Percentiles rank a stretch among this genome's conserved stretches.
These are phyloP conservation scores for Corythoichthys haematopterus DNA, from an alignment of 2,113 vertebrate genomes.

Conservation along the genomic window DNA sequence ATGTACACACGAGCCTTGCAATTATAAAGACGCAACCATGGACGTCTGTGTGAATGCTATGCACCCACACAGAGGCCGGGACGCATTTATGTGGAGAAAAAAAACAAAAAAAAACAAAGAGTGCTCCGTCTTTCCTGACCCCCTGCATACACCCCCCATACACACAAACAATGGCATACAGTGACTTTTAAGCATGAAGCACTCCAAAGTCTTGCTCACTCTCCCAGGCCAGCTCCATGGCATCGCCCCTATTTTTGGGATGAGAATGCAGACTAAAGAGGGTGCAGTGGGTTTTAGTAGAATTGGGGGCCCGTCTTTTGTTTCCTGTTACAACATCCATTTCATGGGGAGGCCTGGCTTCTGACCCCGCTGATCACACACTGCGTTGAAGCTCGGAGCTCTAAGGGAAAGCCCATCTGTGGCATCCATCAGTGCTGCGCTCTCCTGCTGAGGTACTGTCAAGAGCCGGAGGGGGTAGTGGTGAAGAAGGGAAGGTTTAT, in stretches of 20 bases:
- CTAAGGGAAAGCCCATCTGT: slow-evolving; percentile 71
- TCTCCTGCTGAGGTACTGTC: slow-evolving; percentile 70
- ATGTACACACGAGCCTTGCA: slow-evolving; percentile 13
- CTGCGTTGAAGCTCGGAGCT: slow-evolving; percentile 56
- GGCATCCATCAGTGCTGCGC: slow-evolving; percentile 68
- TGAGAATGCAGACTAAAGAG: slow-evolving; percentile 31
- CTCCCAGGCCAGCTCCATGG: slow-evolving; percentile 13
- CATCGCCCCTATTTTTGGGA: slow-evolving; percentile 25
- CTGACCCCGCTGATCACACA: slow-evolving; percentile 64
- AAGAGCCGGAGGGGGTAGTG: slow-evolving; percentile 50
- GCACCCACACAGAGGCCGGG: slow-evolving; percentile 28
- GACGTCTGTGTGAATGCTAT: slow-evolving; percentile 27
- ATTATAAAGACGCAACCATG: slow-evolving; percentile 36
- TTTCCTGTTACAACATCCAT: slow-evolving; percentile 71
- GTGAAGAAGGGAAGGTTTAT: slow-evolving; percentile 28
- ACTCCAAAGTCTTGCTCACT: slow-evolving; percentile 23
- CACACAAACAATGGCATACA: slow-evolving; percentile 28
- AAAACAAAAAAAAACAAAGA: slow-evolving; percentile 18
- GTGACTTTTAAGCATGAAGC: slow-evolving; percentile 41
- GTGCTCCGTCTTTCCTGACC: slow-evolving; percentile 3
- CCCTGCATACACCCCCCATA: slow-evolving; percentile 21
- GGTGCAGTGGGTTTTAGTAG: slow-evolving; percentile 35
- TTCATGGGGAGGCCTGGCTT: slow-evolving; percentile 69
- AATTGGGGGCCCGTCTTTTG: slow-evolving; percentile 62
- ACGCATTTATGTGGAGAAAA: slow-evolving; percentile 44